Evolutionary conservation across 2,113 vertebrate species (phyloP), one percentile per base, ranked within the genome.

Genomic region (Actinemys pallida): DNA sequence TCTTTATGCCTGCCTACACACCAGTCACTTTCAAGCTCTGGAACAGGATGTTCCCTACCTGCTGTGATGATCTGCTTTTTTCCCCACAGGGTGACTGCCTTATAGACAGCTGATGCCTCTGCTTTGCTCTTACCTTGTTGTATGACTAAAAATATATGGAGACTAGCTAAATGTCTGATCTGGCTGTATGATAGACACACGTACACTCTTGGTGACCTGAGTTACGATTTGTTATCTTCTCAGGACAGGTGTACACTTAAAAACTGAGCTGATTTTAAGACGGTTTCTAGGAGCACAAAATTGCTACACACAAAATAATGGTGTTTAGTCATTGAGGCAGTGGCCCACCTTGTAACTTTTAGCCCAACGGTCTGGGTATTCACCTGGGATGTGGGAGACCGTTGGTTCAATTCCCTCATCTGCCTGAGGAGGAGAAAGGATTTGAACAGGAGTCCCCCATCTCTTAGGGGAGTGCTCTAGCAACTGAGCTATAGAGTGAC

Each of bases 1-100:
- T 52, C 80, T 95, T 92, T 88, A 59, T 94, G 93, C 90, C 91
- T 97, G 84, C 94, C 93, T 92, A 94, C 86, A 86, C 93, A 90
- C 54, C 91, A 90, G 88, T 69, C 80, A 94, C 90, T 87, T 83
- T 80, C 84, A 59, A 1, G 59, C 59, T 78, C 88, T 86, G 76
- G 80, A 85, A 91, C 94, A 93, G 93, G 84, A 25, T 17, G 79
- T 93, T 94, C 92, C 16, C 90, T 96, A 20, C 93, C 93, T 93
- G 93, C 94, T 94, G 91, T 92, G 91, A 13, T 94, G 88, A 8
- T 85, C 90, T 83, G 91, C 72, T 83, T 95, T 65, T 20, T 88
- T 92, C 93, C 59, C 59, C 89, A 88, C 39, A 5, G 56, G 5
- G 29, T 22, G 82, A 2, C 75, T 83, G 65, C 92, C 53, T 62